Evolutionary conservation across 1,140 invertebrate species (phyloP), one percentile per base, ranked within the genome.

Genomic region (Cydia strobilella): DNA sequence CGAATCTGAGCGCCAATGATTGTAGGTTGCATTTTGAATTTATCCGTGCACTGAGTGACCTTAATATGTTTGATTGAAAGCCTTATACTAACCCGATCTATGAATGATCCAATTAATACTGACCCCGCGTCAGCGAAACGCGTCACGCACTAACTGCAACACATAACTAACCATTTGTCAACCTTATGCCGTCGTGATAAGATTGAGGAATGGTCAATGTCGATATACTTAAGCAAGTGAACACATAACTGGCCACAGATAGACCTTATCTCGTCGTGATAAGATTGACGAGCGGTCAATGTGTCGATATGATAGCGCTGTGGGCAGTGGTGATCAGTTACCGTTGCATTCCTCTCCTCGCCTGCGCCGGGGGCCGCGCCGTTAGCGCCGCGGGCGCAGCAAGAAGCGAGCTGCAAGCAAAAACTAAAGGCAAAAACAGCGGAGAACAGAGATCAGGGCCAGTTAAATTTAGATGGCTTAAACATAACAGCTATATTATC

Each of bases 301-400:
- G 42, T 45, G 42, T 45, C 42, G 42, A 45, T 45, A 45, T 45
- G 42, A 12, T 45, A 15, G 42, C 1, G 42, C 2, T 2, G 54
- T 59, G 54, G 18, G 54, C 54, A 23, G 54, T 23, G 54, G 54
- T 23, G 54, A 59, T 59, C 27, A 39, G 31, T 35, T 69, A 69
- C 65, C 65, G 65, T 69, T 69, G 65, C 65, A 39, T 59, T 59
- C 54, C 20, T 59, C 54, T 23, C 63, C 3, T 15, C 65, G 65
- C 31, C n/a, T 1, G 27, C 65, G 65, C 65, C 35, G 35, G 27
- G 35, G 65, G 65, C 65, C 54, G 65, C 15, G 65, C 65, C 65
- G 65, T 69, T 69, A 69, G 15, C 65, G 65, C 65, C 65, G 65
- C 65, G 65, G 65, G 65, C 63, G 63, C 65, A 31, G 18, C 15